Evolutionary conservation across 2,797 vertebrate genomes (phyloP).

Genomic region (Cynodonichthys magdalenae): DNA sequence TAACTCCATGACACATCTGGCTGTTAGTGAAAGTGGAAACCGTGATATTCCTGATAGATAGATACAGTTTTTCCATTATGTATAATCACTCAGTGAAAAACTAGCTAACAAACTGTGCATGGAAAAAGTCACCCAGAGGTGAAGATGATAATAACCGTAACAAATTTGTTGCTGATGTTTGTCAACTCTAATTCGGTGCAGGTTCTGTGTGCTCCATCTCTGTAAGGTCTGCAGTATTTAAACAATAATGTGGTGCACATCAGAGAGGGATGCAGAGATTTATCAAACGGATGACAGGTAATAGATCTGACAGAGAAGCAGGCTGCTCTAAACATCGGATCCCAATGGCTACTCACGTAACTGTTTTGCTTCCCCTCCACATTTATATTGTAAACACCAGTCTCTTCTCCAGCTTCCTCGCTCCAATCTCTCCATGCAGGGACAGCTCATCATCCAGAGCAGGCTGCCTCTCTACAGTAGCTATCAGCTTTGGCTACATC

Average conservation of each 20-base stretch:
- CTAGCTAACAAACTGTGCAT: slow-evolving; percentile 44
- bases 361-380: slow-evolving; percentile 25
- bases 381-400: slow-evolving; percentile 56
- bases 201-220: slow-evolving; percentile 42
- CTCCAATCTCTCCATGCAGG: slow-evolving; percentile 14
- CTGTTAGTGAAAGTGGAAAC: slow-evolving; percentile 16
- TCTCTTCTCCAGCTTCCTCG: slow-evolving; percentile 16
- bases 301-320: slow-evolving; percentile 38
- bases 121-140: slow-evolving; percentile 46
- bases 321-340: slow-evolving; percentile 54
- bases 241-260: slow-evolving; percentile 33
- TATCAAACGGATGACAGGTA: slow-evolving; percentile 32
- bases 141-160: slow-evolving; percentile 54
- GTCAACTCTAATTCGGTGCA: slow-evolving; percentile 46
- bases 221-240: slow-evolving; percentile 37
- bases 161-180: slow-evolving; percentile 55
- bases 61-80: slow-evolving; percentile 20
- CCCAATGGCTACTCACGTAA: slow-evolving; percentile 27
- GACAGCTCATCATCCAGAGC: slow-evolving; percentile 33
- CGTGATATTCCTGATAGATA: slow-evolving; percentile 4
- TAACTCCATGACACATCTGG: slow-evolving; percentile 36
- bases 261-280: slow-evolving; percentile 31
- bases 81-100: slow-evolving; percentile 43
- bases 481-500: slow-evolving; percentile 23
- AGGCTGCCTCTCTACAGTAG: slow-evolving; percentile 16